phyloP scores from a whole-genome alignment of 2,797 vertebrate genomes.

The Threskiornis aethiopicus region DNA sequence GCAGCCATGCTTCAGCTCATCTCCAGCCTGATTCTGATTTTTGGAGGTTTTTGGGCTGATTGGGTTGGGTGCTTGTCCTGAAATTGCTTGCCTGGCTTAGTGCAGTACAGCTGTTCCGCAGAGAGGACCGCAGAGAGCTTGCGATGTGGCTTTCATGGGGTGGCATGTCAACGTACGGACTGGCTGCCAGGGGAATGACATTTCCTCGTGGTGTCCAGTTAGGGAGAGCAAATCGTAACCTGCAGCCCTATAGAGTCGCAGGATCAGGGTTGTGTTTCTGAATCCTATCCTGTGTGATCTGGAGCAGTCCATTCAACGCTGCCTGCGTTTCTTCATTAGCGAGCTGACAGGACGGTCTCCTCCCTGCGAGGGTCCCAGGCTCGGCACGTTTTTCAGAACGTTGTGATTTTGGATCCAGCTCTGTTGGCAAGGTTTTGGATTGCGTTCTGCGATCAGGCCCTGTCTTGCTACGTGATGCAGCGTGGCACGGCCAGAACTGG shows the following conservation, averaged over 20 bases:
- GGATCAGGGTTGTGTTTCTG: neutral
- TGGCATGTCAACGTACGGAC: rapidly evolving
- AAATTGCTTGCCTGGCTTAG: neutral
- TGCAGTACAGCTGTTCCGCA: neutral
- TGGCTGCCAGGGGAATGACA: neutral
- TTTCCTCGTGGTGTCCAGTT: neutral
- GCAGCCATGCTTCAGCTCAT: neutral
- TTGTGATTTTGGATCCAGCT: neutral
- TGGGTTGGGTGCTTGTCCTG: neutral
- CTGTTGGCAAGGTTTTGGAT: neutral
- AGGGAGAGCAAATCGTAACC: neutral
- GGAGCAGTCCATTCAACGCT: neutral
- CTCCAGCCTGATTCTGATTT: neutral
- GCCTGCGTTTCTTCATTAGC: neutral
- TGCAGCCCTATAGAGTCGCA: neutral
- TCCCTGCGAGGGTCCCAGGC: neutral
- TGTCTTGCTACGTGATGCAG: neutral
- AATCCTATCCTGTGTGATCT: neutral
- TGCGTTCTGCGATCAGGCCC: neutral
- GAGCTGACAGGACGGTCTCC: neutral
- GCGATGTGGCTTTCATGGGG: neutral
- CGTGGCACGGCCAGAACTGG: neutral
- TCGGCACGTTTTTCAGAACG: rapidly evolving
- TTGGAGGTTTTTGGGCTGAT: neutral
- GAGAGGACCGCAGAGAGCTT: neutral